Evolutionary conservation across 2,113 vertebrate genomes (phyloP).

Genomic region (Ceyx cyanopectus): DNA sequence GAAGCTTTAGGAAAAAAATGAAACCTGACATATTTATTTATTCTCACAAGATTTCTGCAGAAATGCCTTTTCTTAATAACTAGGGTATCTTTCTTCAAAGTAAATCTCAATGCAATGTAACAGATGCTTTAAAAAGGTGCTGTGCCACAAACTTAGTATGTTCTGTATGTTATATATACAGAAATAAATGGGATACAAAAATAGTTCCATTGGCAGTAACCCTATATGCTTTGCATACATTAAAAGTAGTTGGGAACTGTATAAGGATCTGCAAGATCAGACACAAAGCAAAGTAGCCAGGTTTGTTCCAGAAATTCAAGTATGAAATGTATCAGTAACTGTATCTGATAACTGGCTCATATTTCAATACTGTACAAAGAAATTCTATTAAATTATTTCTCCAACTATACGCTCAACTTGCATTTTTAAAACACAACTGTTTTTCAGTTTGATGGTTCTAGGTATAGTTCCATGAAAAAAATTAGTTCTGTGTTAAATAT

Average conservation of each 20-base stretch:
- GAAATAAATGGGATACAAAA: neutral
- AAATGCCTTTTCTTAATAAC: neutral
- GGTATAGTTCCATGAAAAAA: neutral
- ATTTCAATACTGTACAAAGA: neutral
- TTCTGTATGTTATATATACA: neutral
- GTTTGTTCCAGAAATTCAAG: neutral
- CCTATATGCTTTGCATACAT: neutral
- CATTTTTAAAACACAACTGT: neutral
- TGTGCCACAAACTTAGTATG: neutral
- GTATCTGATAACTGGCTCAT: neutral
- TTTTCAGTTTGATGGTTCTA: neutral
- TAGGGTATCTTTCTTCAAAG: neutral
- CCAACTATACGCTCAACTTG: neutral
- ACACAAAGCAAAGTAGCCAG: neutral
- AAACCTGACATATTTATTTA: neutral
- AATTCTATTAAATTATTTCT: neutral
- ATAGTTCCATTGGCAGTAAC: neutral
- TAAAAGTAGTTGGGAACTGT: neutral
- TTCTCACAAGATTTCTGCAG: neutral
- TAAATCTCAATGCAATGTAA: neutral
- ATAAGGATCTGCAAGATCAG: neutral
- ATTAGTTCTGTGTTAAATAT: neutral
- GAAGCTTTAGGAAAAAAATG: neutral
- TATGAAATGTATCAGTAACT: neutral
- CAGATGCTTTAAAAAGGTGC: neutral